These are phyloP conservation scores for Caenorhabditis sp. DNA, from an alignment of 2,888 invertebrate genomes.

Conservation along the genomic window DNA sequence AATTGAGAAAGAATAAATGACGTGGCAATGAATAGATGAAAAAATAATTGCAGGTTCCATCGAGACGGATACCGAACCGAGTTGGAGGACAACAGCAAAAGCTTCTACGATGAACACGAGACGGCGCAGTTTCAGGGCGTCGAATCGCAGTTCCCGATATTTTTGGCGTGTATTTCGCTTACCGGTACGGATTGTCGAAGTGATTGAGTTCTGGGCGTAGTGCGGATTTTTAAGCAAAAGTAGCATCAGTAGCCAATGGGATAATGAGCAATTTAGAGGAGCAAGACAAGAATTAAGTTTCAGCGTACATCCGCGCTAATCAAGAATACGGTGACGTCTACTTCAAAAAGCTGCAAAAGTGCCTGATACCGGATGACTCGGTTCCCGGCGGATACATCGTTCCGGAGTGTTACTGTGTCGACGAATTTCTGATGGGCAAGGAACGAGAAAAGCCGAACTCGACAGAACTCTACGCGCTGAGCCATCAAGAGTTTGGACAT, in stretches of 20 bases:
- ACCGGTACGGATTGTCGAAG: constrained; percentile 84
- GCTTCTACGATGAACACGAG: constrained; percentile 91
- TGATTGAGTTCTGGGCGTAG: no score
- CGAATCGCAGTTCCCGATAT: constrained; percentile 98
- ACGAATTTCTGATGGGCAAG: constrained; percentile 76
- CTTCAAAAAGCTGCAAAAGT: constrained; percentile 87
- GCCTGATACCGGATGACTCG: constrained; percentile 87
- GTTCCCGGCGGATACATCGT: constrained; percentile 82
- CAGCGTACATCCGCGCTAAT: constrained; percentile 64
- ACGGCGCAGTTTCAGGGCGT: constrained; percentile 93
- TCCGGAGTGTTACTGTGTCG: constrained; percentile 89
- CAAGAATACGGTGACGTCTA: constrained; percentile 81
- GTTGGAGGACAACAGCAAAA: constrained; percentile 87
- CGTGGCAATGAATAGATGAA: not conserved
- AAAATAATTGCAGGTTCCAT: constrained; percentile 83
- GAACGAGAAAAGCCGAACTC: constrained; percentile 68
- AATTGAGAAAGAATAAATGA: constrained; percentile 1
- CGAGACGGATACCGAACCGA: constrained; percentile 94
- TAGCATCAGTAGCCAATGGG: no score
- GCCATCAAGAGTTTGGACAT: constrained; percentile 79
- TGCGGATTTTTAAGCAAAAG: no score
- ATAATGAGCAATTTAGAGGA: no score
- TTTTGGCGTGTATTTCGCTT: constrained; percentile 94
- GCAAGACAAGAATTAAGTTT: constrained; percentile 6
- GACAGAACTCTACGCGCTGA: constrained; percentile 75